A percentile compares a stretch with the other conserved stretches of the same genome.
These are phyloP conservation scores for Trisateles emortualis DNA, from an alignment of 2,888 invertebrate genomes.

Conservation along the genomic window DNA sequence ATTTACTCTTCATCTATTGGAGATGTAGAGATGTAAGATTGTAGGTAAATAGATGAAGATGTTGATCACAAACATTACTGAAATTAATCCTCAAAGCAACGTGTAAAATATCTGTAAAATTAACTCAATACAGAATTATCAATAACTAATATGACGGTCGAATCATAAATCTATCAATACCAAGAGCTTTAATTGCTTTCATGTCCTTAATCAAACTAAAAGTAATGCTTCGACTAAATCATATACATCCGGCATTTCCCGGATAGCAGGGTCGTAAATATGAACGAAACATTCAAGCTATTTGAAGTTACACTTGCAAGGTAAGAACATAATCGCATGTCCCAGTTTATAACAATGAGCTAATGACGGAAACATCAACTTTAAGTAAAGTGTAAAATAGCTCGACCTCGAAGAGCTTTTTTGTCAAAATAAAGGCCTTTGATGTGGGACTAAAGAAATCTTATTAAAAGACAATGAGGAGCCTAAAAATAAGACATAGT, in stretches of 20 bases:
- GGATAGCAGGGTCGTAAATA: constrained; percentile 57
- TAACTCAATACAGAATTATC: too few relatives aligned
- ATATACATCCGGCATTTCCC: constrained; percentile 45
- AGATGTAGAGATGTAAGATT: too few relatives aligned
- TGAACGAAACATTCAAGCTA: constrained; percentile 45
- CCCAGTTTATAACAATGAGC: constrained; percentile 44
- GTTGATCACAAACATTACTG: too few relatives aligned
- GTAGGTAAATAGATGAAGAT: too few relatives aligned
- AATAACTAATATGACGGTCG: too few relatives aligned
- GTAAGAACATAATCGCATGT: constrained; percentile 48
- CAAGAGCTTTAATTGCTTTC: neutral
- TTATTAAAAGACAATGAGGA: neutral
- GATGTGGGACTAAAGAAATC: neutral
- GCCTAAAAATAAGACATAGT: neutral
- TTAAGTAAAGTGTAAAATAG: constrained; percentile 22
- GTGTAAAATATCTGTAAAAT: too few relatives aligned
- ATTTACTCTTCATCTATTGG: too few relatives aligned
- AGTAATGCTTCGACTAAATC: constrained; percentile 40
- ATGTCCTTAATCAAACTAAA: neutral
- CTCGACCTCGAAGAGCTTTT: constrained; percentile 8
- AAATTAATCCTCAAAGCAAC: too few relatives aligned
- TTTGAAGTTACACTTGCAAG: constrained; percentile 44
- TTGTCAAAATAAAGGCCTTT: constrained; percentile 7
- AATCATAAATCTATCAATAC: neutral
- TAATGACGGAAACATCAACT: constrained; percentile 36